Evolutionary conservation across 2,797 vertebrate species (phyloP).

Genomic region (Spinus olivaceus): DNA sequence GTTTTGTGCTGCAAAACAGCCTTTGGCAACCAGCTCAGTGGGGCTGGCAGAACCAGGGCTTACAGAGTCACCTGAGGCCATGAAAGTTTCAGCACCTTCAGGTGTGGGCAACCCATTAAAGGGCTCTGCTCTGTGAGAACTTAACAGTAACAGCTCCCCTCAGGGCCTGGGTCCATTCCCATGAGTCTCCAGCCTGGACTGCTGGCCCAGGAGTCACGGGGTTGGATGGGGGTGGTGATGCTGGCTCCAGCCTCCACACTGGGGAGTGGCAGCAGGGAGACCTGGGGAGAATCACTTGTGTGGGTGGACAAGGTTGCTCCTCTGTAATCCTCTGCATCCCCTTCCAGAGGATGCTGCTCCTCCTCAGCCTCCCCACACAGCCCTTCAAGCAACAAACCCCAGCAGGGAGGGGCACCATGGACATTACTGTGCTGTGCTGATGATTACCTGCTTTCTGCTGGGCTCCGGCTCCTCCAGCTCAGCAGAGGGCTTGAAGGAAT

Average conservation of each 20-base stretch:
- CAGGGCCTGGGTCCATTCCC: background rate
- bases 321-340: background rate
- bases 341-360: background rate
- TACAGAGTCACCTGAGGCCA: background rate
- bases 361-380: background rate
- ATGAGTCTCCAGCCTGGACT: background rate
- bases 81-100: background rate
- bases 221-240: background rate
- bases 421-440: background rate
- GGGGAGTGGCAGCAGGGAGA: background rate
- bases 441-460: slow-evolving; percentile 37
- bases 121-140: background rate
- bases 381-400: background rate
- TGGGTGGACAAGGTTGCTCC: background rate
- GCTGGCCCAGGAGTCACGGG: background rate
- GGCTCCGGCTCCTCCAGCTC: background rate
- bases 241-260: background rate
- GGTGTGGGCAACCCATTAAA: rapidly evolving
- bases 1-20: background rate
- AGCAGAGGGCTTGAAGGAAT: background rate
- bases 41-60: background rate
- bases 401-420: rapidly evolving
- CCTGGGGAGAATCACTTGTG: background rate
- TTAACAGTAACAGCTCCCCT: background rate
- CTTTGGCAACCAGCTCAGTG: background rate